Base-by-base conservation (phyloP, 2,888 invertebrate genomes). In the Apocheima hispidaria region DNA sequence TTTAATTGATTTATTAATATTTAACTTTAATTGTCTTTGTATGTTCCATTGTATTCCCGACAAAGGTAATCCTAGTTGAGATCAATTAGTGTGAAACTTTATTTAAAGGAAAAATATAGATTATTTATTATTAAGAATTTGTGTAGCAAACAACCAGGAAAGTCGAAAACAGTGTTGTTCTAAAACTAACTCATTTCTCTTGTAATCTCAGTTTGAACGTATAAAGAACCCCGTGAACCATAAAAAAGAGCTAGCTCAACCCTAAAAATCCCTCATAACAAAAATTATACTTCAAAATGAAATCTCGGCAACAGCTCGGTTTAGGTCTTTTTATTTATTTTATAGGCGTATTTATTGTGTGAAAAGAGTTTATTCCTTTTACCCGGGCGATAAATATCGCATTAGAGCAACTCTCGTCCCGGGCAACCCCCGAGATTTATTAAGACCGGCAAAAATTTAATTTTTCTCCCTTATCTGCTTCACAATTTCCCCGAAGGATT, bases 361-460 rank as follows among this genome's bases (percentile, higher is more conserved):
- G 75, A 73, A 77, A 81, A 80, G 80, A 81, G 84, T 84, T 83
- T 84, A 82, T 86, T 84, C 79, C 77, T 85, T 82, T 82, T 79
- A 79, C 74, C 75, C 72, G 61, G 70, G 77, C 81, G 86, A 90
- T 90, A 89, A 90, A 90, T 88, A 90, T 85, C 86, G 82, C 88
- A 88, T 90, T 88, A 88, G 83, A 79, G 73, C 73, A 81, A 82
- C 77, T 77, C 74, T 70, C 72, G 73, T 53, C 59, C 73, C 73
- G 62, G 68, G 63, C 69, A 70, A 63, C 70, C 69, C 63, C 55
- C 43, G 72, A 82, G 84, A 89, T 89, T 88, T 88, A 89, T 86
- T 83, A 83, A 78, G 76, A 78, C 75, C 77, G 75, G 76, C 67
- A 71, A 71, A 74, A 78, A 79, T 80, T 84, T 82, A 77, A 79